phyloP scores from a whole-genome alignment of 2,113 vertebrate genomes.

The Otis tarda region DNA sequence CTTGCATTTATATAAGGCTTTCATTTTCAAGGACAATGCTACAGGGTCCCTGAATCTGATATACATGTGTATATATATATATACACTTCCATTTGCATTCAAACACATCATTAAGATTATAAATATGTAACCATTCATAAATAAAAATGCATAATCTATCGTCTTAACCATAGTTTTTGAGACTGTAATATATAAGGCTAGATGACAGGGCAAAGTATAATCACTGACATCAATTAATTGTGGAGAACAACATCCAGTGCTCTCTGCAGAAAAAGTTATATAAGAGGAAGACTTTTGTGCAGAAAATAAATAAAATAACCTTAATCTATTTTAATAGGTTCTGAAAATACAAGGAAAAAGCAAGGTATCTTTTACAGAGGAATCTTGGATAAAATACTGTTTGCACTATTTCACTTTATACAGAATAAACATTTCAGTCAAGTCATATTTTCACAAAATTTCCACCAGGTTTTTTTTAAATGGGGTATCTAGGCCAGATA shows the following conservation, averaged over 20 bases:
- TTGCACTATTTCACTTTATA: neutral
- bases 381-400: neutral
- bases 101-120: neutral
- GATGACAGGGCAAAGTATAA: neutral
- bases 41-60: neutral
- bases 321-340: neutral
- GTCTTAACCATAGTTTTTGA: neutral
- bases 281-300: neutral
- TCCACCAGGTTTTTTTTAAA: neutral
- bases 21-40: slow-evolving; percentile 12
- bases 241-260: neutral
- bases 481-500: neutral
- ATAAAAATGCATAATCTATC: neutral
- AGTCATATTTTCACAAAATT: neutral
- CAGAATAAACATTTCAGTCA: neutral
- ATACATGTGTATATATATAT: neutral
- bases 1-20: neutral
- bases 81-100: neutral
- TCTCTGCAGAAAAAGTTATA: neutral
- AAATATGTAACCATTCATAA: neutral
- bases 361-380: neutral
- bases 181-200: neutral
- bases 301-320: neutral
- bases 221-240: neutral
- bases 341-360: neutral